Percentiles rank a stretch among this genome's conserved stretches.
Conservation (phyloP, 2,888 invertebrate species). For the Lagria hirta region DNA sequence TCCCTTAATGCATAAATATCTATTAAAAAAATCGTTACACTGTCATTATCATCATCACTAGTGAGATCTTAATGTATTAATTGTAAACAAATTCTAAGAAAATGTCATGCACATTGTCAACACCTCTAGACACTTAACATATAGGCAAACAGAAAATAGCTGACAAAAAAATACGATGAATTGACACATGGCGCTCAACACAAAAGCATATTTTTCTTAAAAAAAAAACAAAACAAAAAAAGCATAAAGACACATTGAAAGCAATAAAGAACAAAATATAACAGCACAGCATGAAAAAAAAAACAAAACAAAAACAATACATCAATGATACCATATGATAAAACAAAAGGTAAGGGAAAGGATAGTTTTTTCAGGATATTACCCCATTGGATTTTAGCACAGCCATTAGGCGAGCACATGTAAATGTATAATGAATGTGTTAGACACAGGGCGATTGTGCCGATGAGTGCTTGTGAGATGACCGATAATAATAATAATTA, state of each 20-base stretch:
- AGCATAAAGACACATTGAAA: conserved; percentile 37
- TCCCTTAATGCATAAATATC: too few relatives aligned
- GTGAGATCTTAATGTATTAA: too few relatives aligned
- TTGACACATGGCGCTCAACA: too few relatives aligned
- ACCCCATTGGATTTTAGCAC: conserved; percentile 51
- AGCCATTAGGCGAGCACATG: conserved; percentile 53
- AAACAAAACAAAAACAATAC: conserved; percentile 28
- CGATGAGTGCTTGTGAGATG: conserved; percentile 49
- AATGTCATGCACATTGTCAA: conserved; percentile 15
- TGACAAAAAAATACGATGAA: conserved; percentile 11
- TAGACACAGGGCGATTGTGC: conserved; percentile 53
- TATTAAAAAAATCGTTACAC: too few relatives aligned
- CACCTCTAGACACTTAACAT: too few relatives aligned
- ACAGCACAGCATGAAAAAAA: conserved; percentile 30
- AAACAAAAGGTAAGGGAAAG: conserved; percentile 20
- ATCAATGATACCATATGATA: conserved; percentile 38
- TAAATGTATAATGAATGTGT: conserved; percentile 50
- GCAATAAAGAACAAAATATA: conserved; percentile 36
- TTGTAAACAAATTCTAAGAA: too few relatives aligned
- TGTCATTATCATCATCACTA: too few relatives aligned
- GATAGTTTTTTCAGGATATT: too few relatives aligned
- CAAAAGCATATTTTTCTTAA: too few relatives aligned
- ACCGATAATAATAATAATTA: conserved; percentile 27
- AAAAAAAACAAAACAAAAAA: conserved; percentile 37
- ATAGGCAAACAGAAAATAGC: too few relatives aligned